Evolutionary conservation across 2,797 vertebrate species (phyloP).

Genomic region (Limosa lapponica): DNA sequence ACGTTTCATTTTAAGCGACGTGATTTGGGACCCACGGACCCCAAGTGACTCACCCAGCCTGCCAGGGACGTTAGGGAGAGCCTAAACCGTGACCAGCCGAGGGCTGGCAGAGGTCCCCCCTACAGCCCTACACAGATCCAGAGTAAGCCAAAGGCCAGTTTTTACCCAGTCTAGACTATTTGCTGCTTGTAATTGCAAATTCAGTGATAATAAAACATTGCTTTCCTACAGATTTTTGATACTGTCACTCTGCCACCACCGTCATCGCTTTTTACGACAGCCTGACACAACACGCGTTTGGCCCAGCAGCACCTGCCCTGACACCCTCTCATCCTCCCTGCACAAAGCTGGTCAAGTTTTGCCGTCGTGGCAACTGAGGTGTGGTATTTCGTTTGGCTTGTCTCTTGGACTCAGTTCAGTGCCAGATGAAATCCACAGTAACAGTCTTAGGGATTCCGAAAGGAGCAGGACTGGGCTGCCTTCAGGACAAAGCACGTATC

Average conservation of each 20-base stretch:
- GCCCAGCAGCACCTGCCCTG: background rate
- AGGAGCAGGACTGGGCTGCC: background rate
- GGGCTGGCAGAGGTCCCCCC: background rate
- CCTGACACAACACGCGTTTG: background rate
- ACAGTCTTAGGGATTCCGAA: background rate
- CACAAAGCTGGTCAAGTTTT: background rate
- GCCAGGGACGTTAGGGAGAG: background rate
- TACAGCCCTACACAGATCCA: background rate
- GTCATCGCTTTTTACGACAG: background rate
- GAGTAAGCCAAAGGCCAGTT: background rate
- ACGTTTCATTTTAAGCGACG: background rate
- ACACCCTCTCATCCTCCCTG: background rate
- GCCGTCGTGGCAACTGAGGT: background rate
- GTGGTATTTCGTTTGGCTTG: background rate
- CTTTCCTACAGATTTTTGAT: background rate
- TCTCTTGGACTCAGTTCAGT: background rate
- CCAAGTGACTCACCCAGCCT: background rate
- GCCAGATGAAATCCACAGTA: background rate
- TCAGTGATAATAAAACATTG: background rate
- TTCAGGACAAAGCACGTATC: background rate
- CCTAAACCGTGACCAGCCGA: background rate
- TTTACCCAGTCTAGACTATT: background rate
- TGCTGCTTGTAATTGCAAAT: background rate
- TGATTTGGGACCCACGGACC: background rate
- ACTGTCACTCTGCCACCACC: background rate